Evolutionary conservation across 2,797 vertebrate genomes (phyloP), one percentile per base, ranked within the genome.

Genomic region (Emydoidea blandingii): DNA sequence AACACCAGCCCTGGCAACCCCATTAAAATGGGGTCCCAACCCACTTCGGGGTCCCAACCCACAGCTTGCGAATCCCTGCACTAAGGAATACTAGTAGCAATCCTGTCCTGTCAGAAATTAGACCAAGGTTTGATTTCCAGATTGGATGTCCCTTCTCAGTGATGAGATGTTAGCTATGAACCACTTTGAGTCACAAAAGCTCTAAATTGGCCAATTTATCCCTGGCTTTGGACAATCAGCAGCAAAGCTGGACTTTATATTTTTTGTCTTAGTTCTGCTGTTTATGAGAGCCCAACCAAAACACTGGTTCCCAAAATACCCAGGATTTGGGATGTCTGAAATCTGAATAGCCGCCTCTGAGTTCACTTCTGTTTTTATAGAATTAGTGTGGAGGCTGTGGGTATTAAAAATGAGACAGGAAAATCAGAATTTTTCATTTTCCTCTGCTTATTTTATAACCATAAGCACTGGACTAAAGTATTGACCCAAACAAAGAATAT

Each of bases 61-160:
- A 12, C 56, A 25, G 56, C 11, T 56, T 56, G 56, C 27, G 56
- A 56, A 56, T 25, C 11, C 56, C 5, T 56, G 56, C 56, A 56
- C 56, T 56, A 53, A 53, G 52, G 7, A 53, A 56, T 56, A 27
- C 25, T 56, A 27, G 23, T 56, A 27, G 56, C 56, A 56, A 27
- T 27, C 56, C 56, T 56, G 56, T 56, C 25, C 56, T 56, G 56
- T 25, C 27, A 27, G 25, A 56, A 56, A 56, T 56, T 56, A 56
- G 56, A 56, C 56, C 56, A 56, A 56, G 56, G 8, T 9, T 31
- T 78, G 57, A 90, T 92, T 92, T 93, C 31, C 59, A 62, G 54
- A 92, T 89, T 82, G 78, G 34, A 49, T 37, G 49, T 79, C 65
- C 72, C 95, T 95, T 92, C 47, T 85, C 79, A 41, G 29, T 90